Evolutionary conservation across 2,888 invertebrate species (phyloP), one percentile per base, ranked within the genome.

Genomic region (Papilio elwesi): DNA sequence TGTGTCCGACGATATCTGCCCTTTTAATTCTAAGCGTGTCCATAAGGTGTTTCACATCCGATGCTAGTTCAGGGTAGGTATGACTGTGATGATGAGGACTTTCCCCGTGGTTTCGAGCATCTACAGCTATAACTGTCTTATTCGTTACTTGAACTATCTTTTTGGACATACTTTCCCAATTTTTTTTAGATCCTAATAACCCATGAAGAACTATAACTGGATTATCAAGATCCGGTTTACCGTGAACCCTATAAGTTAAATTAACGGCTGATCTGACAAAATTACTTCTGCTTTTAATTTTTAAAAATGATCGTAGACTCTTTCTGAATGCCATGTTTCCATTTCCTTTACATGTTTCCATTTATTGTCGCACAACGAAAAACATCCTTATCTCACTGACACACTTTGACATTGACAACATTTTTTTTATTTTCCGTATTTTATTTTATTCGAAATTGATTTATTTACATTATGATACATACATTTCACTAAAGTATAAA

Each of bases 41-140:
- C 80, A 96, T 88, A 43, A 97, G 92, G 13, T 91, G 83, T 1
- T 91, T 87, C 13, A 98, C 83, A 90, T 98, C 98, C 68, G 94
- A 94, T 0, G 96, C 95, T 94, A 98, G 95, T 62, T 95, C 94
- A 0, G 89, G 82, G 83, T 98, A 98, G 6, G 95, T 94, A 90
- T 97, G 97, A 0, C 95, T 93, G 0, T 86, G 76, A 0, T 94
- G 88, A 82, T 98, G 98, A 0, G 97, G 97, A 83, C 98, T 98
- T 70, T 97, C 97, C 0, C 99, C 99, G 89, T 99, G 99, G 90
- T 99, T 99, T 81, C 99, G 94, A 0, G 97, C 96, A 91, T 99
- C 99, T 15, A 98, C 94, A 0, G 97, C 94, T 74, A 97, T 94
- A 0, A 98, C 97, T 90, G 94, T 94, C 76, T 95, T 95, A 15